Conservation (phyloP, 2,797 vertebrate genomes). For the Peromyscus nudipes region DNA sequence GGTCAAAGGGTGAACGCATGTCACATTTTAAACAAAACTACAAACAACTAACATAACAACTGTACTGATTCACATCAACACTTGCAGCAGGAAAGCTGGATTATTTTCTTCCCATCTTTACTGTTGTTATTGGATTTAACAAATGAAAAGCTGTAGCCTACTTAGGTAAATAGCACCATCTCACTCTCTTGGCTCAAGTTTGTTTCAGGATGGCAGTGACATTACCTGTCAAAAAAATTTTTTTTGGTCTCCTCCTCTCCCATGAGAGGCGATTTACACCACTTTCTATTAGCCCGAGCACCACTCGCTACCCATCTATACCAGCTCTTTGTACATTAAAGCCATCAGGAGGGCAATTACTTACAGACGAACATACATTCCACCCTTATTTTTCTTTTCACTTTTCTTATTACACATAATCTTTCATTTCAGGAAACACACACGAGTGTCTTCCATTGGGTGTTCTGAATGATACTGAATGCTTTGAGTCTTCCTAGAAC, state of each 20-base stretch:
- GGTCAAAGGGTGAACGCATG: not conserved
- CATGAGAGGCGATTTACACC: not conserved
- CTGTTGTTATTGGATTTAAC: not conserved
- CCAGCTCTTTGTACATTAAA: not conserved
- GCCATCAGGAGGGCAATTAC: not conserved
- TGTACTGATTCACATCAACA: not conserved
- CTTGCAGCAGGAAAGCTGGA: rapidly evolving
- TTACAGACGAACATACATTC: not conserved
- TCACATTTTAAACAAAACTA: constrained; percentile 19
- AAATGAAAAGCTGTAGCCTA: not conserved
- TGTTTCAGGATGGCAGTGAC: not conserved
- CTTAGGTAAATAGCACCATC: not conserved
- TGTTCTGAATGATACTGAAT: not conserved
- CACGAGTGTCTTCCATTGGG: not conserved
- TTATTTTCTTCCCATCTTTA: not conserved
- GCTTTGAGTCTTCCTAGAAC: constrained; percentile 1
- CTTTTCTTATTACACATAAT: constrained; percentile 17
- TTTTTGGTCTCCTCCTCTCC: not conserved
- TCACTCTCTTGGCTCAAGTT: not conserved
- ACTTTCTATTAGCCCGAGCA: not conserved
- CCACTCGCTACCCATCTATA: not conserved
- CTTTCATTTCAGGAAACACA: not conserved
- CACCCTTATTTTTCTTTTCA: constrained; percentile 7
- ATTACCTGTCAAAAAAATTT: not conserved
- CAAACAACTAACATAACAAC: not conserved